Evolutionary conservation across 2,888 invertebrate species (phyloP).

Genomic region (Euphydryas editha): DNA sequence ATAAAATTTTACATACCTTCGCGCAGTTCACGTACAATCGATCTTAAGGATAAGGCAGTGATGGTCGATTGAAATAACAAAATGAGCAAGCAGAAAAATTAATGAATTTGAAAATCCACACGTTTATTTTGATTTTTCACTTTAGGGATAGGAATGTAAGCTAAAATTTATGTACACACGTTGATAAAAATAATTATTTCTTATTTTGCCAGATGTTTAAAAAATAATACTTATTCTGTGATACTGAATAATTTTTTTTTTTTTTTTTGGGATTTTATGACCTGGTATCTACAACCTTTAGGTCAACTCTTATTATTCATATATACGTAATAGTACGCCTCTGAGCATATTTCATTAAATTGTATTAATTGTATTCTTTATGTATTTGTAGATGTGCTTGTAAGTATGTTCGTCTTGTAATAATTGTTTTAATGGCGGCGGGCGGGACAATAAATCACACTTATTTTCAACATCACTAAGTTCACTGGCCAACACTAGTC

Average conservation of each 20-base stretch:
- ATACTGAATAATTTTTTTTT: neutral
- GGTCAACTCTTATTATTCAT: too few relatives aligned
- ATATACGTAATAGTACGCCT: too few relatives aligned
- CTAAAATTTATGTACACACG: slow-evolving; percentile 10
- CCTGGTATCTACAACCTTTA: too few relatives aligned
- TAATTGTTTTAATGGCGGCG: too few relatives aligned
- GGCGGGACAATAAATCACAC: too few relatives aligned
- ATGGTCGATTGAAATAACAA: neutral
- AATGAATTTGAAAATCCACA: neutral
- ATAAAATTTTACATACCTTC: slow-evolving; percentile 24
- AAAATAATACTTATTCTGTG: slow-evolving; percentile 3
- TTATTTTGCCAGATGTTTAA: slow-evolving; percentile 26
- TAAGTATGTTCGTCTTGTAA: too few relatives aligned
- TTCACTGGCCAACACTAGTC: too few relatives aligned
- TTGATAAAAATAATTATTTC: slow-evolving; percentile 8
- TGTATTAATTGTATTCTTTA: too few relatives aligned
- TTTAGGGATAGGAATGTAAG: slow-evolving; percentile 1
- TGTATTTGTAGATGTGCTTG: too few relatives aligned
- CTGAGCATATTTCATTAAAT: too few relatives aligned
- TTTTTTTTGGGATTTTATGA: too few relatives aligned
- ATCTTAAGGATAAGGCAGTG: slow-evolving; percentile 8
- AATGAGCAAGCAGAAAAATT: slow-evolving; percentile 3
- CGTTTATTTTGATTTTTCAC: slow-evolving; percentile 1
- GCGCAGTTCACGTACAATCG: slow-evolving; percentile 3
- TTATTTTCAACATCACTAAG: too few relatives aligned